These are phyloP conservation scores for Ophthalmolycus amberensis DNA, from an alignment of 2,113 vertebrate genomes.

Conservation along the genomic window DNA sequence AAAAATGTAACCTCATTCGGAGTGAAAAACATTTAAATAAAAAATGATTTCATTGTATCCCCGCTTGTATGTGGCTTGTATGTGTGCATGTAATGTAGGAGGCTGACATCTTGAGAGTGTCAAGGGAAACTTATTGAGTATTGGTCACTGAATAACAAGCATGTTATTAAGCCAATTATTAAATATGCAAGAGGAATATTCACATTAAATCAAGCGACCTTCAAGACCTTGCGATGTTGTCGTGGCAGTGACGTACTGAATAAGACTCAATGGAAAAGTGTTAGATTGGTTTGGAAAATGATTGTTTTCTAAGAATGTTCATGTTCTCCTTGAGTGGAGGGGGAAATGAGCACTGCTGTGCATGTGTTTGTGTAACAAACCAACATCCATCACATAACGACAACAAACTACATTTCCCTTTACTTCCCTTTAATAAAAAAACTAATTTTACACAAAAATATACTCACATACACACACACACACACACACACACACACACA, in stretches of 20 bases:
- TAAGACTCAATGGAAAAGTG: constrained; percentile 34
- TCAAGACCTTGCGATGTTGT: constrained; percentile 32
- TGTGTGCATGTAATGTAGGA: constrained; percentile 14
- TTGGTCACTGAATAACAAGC: constrained; percentile 57
- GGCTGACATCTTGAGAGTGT: constrained; percentile 44
- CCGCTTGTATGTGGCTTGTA: constrained; percentile 9
- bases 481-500: constrained; percentile 29
- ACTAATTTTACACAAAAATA: constrained; percentile 1
- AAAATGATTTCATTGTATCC: constrained; percentile 44
- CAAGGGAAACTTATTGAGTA: constrained; percentile 53
- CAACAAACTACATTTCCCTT: constrained; percentile 2
- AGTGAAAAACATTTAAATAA: constrained; percentile 26
- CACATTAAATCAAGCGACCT: constrained; percentile 37
- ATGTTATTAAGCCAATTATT: constrained; percentile 55
- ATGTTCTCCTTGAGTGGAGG: constrained; percentile 24
- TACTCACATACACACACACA: constrained; percentile 20
- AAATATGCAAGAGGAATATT: constrained; percentile 46
- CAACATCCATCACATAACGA: not conserved
- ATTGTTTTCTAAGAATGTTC: constrained; percentile 7
- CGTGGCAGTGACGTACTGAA: constrained; percentile 22
- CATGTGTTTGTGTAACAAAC: not conserved
- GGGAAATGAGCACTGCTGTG: not conserved
- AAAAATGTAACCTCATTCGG: constrained; percentile 33
- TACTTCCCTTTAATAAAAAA: constrained; percentile 1
- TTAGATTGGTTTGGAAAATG: constrained; percentile 8